Evolutionary conservation across 2,888 invertebrate species (phyloP), one percentile per base, ranked within the genome.

Genomic region (Dorcus parallelipipedus): DNA sequence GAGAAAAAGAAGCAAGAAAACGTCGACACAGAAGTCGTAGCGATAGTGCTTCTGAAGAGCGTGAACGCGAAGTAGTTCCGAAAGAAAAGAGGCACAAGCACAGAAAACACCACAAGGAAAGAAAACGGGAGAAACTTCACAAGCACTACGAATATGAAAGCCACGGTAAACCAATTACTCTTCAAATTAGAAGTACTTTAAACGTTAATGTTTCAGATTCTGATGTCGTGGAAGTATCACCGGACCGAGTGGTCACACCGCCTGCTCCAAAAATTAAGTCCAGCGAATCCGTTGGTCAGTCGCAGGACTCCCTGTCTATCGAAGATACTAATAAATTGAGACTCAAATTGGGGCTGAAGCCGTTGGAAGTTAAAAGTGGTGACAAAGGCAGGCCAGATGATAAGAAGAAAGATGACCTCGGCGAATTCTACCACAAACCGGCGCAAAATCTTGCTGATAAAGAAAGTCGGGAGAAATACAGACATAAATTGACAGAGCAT

Each of bases 331-430:
- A 97, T 78, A 90, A 89, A 66, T 79, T 99, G 9, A 83, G 98
- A 70, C 93, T 93, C 1, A 95, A 96, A 76, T 83, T 99, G 23
- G 98, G 98, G 0, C 81, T 98, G 39, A 96, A 95, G 73, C 98
- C 97, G 0, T 80, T 98, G 3, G 91, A 95, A 69, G 79, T 90
- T 0, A 81, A 83, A 60, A 71, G 73, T 48, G 74, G 56, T 26
- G 80, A 63, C n/a, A 82, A 82, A 66, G 76, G 82, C 66, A 82
- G 80, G 57, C 83, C 83, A 60, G 84, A 83, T 67, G 77, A 83
- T 14, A 75, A 76, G 62, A 74, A 69, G 48, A 78, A 83, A 62
- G 83, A 83, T 68, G 83, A 83, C 70, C 73, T 82, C 77, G 92
- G 93, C 52, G 93, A 93, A 73, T 93, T 93, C 80, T 88, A 93